Conservation (phyloP, 2,888 invertebrate species). For the Ommatoiulus sabulosus region DNA sequence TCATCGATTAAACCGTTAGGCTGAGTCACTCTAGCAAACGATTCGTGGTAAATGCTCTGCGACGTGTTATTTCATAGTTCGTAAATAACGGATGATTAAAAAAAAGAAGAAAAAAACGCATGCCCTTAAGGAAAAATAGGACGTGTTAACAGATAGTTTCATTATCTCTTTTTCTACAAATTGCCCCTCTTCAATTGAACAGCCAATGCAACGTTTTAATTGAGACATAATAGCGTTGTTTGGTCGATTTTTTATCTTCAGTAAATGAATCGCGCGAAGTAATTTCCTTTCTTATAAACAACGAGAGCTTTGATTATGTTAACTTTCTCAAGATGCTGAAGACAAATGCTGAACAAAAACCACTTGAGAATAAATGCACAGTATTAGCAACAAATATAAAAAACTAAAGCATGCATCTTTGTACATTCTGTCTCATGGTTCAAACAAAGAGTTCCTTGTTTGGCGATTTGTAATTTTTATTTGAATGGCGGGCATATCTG, state of each 20-base stretch:
- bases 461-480: background rate
- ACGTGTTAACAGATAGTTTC: slow-evolving; percentile 34
- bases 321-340: slow-evolving; percentile 34
- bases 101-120: background rate
- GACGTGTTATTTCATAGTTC: slow-evolving; percentile 34
- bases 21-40: background rate
- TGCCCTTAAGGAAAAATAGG: slow-evolving; percentile 14
- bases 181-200: slow-evolving; percentile 21
- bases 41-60: background rate
- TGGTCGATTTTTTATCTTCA: background rate
- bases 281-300: slow-evolving; percentile 34
- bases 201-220: slow-evolving; percentile 3
- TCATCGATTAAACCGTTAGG: slow-evolving; percentile 20
- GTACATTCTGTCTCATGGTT: background rate
- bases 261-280: background rate
- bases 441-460: slow-evolving; percentile 27
- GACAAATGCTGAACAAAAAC: slow-evolving; percentile 34
- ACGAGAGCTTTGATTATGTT: slow-evolving; percentile 28
- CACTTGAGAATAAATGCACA: background rate
- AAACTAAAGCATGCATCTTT: background rate
- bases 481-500: background rate
- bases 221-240: slow-evolving; percentile 22
- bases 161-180: background rate
- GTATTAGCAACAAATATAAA: background rate
- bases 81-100: slow-evolving; percentile 4